These are phyloP conservation scores for Hirudinaria manillensis DNA, from an alignment of 2,888 invertebrate genomes.

Conservation along the genomic window DNA sequence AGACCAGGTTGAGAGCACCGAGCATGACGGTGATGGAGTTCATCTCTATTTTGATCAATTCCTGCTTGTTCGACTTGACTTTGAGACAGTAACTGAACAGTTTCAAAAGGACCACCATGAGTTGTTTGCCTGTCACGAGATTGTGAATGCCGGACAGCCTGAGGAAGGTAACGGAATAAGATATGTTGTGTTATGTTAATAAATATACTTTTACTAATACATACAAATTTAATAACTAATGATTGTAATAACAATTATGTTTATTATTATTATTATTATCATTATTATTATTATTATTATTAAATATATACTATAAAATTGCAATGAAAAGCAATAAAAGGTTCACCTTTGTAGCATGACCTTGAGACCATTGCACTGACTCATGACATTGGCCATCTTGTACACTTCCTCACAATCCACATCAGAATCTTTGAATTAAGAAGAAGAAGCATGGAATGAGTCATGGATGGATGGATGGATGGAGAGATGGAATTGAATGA, in stretches of 20 bases:
- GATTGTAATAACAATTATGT: no score
- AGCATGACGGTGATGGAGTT: slow-evolving; percentile 53
- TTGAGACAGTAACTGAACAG: slow-evolving; percentile 83
- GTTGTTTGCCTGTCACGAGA: slow-evolving; percentile 75
- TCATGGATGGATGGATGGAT: background rate
- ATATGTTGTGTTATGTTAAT: no score
- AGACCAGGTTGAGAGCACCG: slow-evolving; percentile 68
- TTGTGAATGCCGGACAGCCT: slow-evolving; percentile 77
- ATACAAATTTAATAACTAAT: no score
- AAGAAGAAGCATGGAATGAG: background rate
- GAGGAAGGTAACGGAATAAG: background rate
- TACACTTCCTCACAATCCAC: slow-evolving; percentile 92
- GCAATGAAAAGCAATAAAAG: background rate
- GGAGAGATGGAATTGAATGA: background rate
- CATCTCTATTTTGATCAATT: slow-evolving; percentile 77
- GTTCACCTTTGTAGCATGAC: slow-evolving; percentile 57
- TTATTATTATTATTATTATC: no score
- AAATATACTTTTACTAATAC: no score
- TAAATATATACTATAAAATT: no score
- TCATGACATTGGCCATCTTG: slow-evolving; percentile 78
- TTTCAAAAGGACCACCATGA: slow-evolving; percentile 82
- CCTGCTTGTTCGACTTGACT: slow-evolving; percentile 74
- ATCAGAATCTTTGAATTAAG: slow-evolving; percentile 68
- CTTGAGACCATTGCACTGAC: slow-evolving; percentile 70
- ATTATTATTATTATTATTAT: background rate